These are phyloP conservation scores for Caenorhabditis virilis DNA, from an alignment of 2,888 invertebrate species.

Conservation along the genomic window DNA sequence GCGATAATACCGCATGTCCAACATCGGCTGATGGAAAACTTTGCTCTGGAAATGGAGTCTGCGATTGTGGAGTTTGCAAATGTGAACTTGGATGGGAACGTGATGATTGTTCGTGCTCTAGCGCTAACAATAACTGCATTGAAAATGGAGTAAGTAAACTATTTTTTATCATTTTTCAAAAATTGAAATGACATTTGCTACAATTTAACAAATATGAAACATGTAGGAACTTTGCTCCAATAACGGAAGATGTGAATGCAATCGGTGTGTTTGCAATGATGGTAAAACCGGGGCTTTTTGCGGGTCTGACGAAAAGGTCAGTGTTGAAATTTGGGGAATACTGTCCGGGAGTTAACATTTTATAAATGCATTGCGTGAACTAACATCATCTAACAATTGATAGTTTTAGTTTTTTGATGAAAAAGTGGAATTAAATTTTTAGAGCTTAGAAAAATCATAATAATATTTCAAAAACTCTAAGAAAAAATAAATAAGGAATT, in stretches of 20 bases:
- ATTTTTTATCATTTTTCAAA: background rate
- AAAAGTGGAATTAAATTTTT: too few species aligned
- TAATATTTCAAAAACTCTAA: too few species aligned
- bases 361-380: background rate
- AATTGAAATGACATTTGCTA: background rate
- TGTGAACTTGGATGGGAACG: constrained; percentile 61
- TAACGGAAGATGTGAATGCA: constrained; percentile 65
- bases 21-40: constrained; percentile 45
- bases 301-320: constrained; percentile 41
- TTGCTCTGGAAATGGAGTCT: constrained; percentile 61
- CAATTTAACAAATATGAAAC: too few species aligned
- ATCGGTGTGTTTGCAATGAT: constrained; percentile 62
- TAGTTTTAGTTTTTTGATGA: background rate
- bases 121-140: constrained; percentile 50
- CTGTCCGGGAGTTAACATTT: background rate
- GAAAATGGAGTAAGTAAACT: constrained; percentile 53
- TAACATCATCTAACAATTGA: background rate
- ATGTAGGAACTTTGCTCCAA: constrained; percentile 58
- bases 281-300: constrained; percentile 65
- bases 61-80: constrained; percentile 62
- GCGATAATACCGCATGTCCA: constrained; percentile 62
- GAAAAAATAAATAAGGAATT: too few species aligned
- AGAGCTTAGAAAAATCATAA: too few species aligned
- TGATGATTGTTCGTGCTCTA: constrained; percentile 59
- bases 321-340: background rate